Evolutionary conservation across 2,797 vertebrate genomes (phyloP).

Genomic region (Tachyglossus aculeatus): DNA sequence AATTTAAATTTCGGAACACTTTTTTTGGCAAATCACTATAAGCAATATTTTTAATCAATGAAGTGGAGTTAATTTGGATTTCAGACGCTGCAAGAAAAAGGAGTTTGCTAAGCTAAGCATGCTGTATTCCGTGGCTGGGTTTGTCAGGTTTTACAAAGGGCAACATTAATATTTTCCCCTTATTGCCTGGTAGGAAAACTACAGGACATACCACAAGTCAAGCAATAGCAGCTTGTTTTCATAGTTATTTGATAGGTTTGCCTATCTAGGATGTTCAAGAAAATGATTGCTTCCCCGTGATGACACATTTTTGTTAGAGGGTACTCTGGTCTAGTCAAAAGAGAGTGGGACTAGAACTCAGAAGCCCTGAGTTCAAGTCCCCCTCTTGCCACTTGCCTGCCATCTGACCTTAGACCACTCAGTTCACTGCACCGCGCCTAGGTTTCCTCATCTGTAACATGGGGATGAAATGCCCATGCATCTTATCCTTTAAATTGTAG

Average conservation of each 20-base stretch:
- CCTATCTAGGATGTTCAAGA: constrained; percentile 13
- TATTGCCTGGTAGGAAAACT: constrained; percentile 1
- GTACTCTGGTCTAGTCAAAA: no score
- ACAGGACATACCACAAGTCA: constrained; percentile 8
- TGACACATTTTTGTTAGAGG: no score
- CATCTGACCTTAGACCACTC: no score
- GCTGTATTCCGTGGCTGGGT: constrained; percentile 38
- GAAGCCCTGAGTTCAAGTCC: no score
- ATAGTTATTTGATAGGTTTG: constrained; percentile 31
- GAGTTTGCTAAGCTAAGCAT: constrained; percentile 43
- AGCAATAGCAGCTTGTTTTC: not conserved
- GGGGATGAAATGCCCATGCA: no score
- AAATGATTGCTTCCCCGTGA: constrained; percentile 13
- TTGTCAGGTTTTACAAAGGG: constrained; percentile 25
- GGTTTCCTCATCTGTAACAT: no score
- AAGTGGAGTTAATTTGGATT: constrained; percentile 68
- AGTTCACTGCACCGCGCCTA: no score
- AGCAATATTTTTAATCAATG: constrained; percentile 72
- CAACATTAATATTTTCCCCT: constrained; percentile 27
- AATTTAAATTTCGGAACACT: constrained; percentile 71
- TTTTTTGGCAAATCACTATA: constrained; percentile 62
- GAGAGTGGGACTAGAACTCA: no score
- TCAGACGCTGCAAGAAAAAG: constrained; percentile 43
- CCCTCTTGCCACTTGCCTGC: no score
- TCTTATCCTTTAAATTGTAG: no score